These are phyloP conservation scores for Lathamus discolor DNA, from an alignment of 2,113 vertebrate genomes.

Conservation along the genomic window DNA sequence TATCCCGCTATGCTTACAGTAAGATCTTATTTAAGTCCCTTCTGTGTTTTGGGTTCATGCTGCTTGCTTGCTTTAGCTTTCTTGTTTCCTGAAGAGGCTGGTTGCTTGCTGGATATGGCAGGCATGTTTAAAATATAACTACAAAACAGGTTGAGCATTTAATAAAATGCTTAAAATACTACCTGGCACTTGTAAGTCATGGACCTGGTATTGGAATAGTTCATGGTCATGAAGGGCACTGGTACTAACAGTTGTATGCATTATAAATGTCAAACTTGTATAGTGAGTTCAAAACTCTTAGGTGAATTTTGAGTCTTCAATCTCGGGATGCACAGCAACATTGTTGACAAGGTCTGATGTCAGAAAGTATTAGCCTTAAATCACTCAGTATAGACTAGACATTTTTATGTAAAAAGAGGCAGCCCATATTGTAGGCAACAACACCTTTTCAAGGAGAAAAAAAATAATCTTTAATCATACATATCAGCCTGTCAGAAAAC, in stretches of 20 bases:
- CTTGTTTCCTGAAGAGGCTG: neutral
- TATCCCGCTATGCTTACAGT: neutral
- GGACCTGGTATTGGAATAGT: neutral
- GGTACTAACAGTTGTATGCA: fast-evolving
- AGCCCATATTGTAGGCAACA: neutral
- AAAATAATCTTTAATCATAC: neutral
- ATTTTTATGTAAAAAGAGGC: neutral
- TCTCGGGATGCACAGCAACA: neutral
- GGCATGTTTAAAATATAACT: neutral
- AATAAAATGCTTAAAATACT: neutral
- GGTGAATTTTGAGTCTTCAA: neutral
- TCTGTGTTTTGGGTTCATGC: neutral
- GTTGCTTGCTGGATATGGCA: neutral
- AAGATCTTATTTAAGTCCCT: neutral
- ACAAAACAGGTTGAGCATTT: neutral
- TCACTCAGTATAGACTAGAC: neutral
- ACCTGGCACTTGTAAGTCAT: fast-evolving
- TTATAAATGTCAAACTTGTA: neutral
- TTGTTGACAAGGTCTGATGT: neutral
- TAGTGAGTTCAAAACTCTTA: neutral
- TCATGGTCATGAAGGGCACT: neutral
- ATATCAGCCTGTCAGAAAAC: neutral
- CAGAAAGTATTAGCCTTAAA: neutral
- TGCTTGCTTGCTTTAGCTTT: neutral
- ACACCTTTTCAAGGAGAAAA: neutral